Evolutionary conservation across 2,797 vertebrate genomes (phyloP), one percentile per base, ranked within the genome.

Genomic region (Thamnophis elegans): DNA sequence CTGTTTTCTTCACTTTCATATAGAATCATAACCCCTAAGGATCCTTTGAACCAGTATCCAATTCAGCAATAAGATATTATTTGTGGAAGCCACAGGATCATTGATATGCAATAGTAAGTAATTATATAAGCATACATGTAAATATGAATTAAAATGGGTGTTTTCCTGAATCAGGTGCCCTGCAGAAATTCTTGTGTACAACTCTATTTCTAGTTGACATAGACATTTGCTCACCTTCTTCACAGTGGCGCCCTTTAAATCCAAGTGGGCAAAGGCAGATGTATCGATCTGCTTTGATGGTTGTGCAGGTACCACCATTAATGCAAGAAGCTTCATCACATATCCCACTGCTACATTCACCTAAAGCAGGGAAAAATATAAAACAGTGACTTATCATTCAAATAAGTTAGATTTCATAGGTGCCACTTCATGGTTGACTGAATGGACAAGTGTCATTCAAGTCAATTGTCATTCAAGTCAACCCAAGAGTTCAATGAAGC

Each of bases 251-350:
- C 54, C 99, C 99, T 96, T 97, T 98, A 98, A 98, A 99, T 91
- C 99, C 99, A 2, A 99, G 98, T 1, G 98, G 98, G 93, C 99
- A 99, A 93, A 99, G 98, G 93, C 99, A 99, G 94, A 99, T 98
- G 96, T 98, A 99, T 28, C 97, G 97, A 68, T 99, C 99, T 0
- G 98, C 99, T 1, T 97, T 98, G 96, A 95, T 98, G 0, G 98
- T 97, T 32, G 97, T 98, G 96, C 99, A 99, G 94, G 97, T 97
- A 26, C 99, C 99, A 0, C 98, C 98, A 0, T 99, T 98, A 95
- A 98, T 92, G 92, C 99, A 99, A 92, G 95, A 97, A 42, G 98
- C 98, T 92, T 97, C 97, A 0, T 99, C 98, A 85, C 99, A 99
- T 94, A 99, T 97, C 0, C 97, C 98, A 54, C 98, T 98, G 93